phyloP scores from a whole-genome alignment of 2,797 vertebrate genomes.

The Loris lydekkerianus region DNA sequence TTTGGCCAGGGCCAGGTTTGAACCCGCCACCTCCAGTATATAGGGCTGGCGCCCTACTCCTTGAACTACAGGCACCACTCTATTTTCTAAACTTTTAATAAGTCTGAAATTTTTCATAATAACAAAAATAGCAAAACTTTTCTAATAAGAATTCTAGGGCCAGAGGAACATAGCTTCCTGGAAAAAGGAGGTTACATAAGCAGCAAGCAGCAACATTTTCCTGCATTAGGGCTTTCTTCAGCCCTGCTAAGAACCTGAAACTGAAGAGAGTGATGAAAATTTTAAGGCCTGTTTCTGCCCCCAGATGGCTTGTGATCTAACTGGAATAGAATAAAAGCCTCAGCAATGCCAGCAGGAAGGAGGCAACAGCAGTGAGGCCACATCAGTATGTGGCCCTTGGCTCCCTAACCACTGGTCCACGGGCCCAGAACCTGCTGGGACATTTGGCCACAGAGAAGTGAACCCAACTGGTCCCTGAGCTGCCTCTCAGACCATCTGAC shows the following conservation, averaged over 20 bases:
- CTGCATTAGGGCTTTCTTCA: background rate
- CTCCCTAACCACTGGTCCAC: background rate
- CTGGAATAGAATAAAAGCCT: background rate
- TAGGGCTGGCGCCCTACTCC: no score
- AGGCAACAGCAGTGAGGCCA: background rate
- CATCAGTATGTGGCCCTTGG: background rate
- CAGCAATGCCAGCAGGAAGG: no score
- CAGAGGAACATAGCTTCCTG: background rate
- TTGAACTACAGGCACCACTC: no score
- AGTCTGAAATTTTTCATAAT: conserved; percentile 35
- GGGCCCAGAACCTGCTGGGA: background rate
- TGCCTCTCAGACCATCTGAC: background rate
- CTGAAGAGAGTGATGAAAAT: background rate
- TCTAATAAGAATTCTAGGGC: background rate
- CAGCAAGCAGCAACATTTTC: background rate
- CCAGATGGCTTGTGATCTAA: background rate
- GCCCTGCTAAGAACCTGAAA: background rate
- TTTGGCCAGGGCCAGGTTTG: no score
- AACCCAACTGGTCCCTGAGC: background rate
- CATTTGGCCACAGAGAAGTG: background rate
- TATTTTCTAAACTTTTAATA: conserved; percentile 12
- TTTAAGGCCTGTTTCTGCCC: background rate
- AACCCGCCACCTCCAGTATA: no score
- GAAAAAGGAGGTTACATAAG: background rate
- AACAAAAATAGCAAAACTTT: background rate